phyloP scores from a whole-genome alignment of 2,888 invertebrate species.

The Parochlus steinenii region DNA sequence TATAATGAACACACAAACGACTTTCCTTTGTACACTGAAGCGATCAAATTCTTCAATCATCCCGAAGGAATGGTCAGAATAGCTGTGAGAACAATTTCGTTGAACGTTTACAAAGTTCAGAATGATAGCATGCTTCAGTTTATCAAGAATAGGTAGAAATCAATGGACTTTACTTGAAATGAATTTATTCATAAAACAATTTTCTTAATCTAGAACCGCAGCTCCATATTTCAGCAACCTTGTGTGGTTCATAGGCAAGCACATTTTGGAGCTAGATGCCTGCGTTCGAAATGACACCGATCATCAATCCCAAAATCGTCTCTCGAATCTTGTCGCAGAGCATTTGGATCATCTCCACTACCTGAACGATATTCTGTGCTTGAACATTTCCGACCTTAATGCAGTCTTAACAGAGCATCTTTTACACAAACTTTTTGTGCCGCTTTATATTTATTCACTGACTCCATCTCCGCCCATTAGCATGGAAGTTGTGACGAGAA shows the following conservation, averaged over 20 bases:
- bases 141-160: slow-evolving; percentile 61
- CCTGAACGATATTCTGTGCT: slow-evolving; percentile 85
- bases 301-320: slow-evolving; percentile 75
- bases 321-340: slow-evolving; percentile 90
- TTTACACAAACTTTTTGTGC: slow-evolving; percentile 80
- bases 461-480: slow-evolving; percentile 33
- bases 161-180: background rate
- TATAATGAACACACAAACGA: slow-evolving; percentile 99
- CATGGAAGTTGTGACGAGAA: slow-evolving; percentile 44
- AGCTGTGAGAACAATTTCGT: slow-evolving; percentile 89
- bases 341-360: slow-evolving; percentile 96
- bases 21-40: slow-evolving; percentile 97
- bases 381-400: slow-evolving; percentile 84
- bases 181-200: slow-evolving; percentile 3
- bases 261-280: slow-evolving; percentile 85
- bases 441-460: slow-evolving; percentile 84
- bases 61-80: slow-evolving; percentile 98
- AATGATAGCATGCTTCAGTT: slow-evolving; percentile 91
- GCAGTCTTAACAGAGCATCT: slow-evolving; percentile 88
- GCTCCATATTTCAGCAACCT: slow-evolving; percentile 97
- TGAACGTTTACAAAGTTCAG: slow-evolving; percentile 92
- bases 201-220: slow-evolving; percentile 49
- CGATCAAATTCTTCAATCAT: slow-evolving; percentile 98
- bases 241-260: slow-evolving; percentile 97
- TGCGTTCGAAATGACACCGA: slow-evolving; percentile 92